Evolutionary conservation across 2,888 invertebrate genomes (phyloP).

Genomic region (Caenorhabditis sp.): DNA sequence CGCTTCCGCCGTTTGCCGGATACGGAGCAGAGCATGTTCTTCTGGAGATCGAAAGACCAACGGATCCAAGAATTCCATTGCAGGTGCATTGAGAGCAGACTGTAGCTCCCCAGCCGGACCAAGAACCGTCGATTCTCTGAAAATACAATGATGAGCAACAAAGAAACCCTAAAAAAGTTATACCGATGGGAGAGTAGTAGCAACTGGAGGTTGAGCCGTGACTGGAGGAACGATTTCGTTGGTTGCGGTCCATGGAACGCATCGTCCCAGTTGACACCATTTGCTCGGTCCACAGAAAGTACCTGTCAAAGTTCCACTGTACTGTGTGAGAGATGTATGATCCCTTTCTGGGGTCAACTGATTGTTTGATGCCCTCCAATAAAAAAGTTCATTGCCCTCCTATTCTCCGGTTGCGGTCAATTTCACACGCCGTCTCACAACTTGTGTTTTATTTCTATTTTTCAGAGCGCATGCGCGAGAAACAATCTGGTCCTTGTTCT

Average conservation of each 20-base stretch:
- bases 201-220: conserved; percentile 35
- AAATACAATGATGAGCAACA: conserved; percentile 11
- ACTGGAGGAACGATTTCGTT: conserved; percentile 54
- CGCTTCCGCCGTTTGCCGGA: conserved; percentile 77
- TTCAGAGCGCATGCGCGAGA: background rate
- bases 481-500: background rate
- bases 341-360: too few species aligned
- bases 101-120: conserved; percentile 76
- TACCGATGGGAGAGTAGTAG: conserved; percentile 40
- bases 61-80: conserved; percentile 65
- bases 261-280: conserved; percentile 78
- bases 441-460: conserved; percentile 13
- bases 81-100: conserved; percentile 75
- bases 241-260: conserved; percentile 76
- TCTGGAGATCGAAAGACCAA: conserved; percentile 54
- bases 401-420: conserved; percentile 40
- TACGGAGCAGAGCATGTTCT: conserved; percentile 76
- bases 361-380: conserved; percentile 8
- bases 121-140: conserved; percentile 75
- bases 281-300: conserved; percentile 77
- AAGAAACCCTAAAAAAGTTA: background rate
- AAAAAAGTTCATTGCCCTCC: conserved; percentile 36
- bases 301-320: conserved; percentile 51
- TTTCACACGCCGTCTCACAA: conserved; percentile 27
- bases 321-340: conserved; percentile 6